Evolutionary conservation across 1,140 invertebrate genomes (phyloP).

Genomic region (Dufourea novaeangliae): DNA sequence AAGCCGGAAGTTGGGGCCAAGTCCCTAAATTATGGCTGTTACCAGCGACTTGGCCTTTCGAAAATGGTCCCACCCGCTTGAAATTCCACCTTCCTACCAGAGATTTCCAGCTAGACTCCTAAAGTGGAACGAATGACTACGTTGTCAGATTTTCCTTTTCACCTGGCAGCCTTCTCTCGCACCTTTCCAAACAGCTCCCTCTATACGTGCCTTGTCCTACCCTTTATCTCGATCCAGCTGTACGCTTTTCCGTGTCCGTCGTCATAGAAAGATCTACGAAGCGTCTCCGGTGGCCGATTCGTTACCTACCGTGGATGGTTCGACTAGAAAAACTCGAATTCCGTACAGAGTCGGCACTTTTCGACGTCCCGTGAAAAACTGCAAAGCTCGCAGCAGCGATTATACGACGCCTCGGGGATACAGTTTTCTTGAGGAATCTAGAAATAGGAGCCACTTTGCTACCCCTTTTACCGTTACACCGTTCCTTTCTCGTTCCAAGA

Average conservation of each 20-base stretch:
- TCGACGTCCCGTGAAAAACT: conserved; percentile 20
- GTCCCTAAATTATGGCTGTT: conserved; percentile 28
- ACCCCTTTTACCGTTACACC: not conserved
- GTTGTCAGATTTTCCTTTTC: conserved; percentile 35
- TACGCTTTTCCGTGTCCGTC: not conserved
- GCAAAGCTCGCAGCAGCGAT: not conserved
- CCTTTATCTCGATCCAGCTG: not conserved
- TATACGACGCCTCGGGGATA: conserved; percentile 27
- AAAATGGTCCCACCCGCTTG: conserved; percentile 9
- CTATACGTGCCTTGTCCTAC: not conserved
- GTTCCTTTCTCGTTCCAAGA: not conserved
- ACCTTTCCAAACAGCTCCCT: not conserved
- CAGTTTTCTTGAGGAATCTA: conserved; percentile 16
- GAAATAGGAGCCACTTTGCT: conserved; percentile 28
- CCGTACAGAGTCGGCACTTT: conserved; percentile 12
- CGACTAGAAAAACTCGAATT: not conserved
- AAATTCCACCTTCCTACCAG: conserved; percentile 23
- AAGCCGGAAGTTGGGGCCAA: conserved; percentile 8
- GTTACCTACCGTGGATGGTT: not conserved
- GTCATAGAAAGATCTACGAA: not conserved
- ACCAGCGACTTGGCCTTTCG: conserved; percentile 42
- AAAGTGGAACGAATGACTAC: conserved; percentile 52
- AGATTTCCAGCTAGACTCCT: conserved; percentile 45
- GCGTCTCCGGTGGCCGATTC: conserved; percentile 18
- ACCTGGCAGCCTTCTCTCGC: not conserved